Evolutionary conservation across 2,113 vertebrate species (phyloP).

Genomic region (Procavia capensis): DNA sequence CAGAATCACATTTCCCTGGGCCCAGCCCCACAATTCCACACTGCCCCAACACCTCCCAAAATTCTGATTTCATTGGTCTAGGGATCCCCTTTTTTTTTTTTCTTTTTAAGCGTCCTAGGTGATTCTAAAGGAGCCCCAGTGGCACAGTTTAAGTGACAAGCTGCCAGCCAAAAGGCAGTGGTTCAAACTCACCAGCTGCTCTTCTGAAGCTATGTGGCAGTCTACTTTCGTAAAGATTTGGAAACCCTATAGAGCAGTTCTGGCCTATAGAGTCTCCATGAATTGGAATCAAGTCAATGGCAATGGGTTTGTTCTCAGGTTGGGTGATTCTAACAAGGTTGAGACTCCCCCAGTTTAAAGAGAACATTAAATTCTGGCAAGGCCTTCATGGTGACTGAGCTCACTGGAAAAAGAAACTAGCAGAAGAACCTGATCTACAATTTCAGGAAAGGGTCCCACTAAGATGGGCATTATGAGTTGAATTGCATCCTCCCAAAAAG

Average conservation of each 20-base stretch:
- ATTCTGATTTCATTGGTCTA: neutral
- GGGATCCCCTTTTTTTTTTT: neutral
- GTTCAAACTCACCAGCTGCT: too few species aligned
- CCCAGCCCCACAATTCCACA: neutral
- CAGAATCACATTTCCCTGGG: neutral
- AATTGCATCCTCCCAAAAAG: neutral
- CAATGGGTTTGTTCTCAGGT: too few species aligned
- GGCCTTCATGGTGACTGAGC: neutral
- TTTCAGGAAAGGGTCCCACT: neutral
- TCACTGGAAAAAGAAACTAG: neutral
- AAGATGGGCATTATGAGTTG: neutral
- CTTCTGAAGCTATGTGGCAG: too few species aligned
- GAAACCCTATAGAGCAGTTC: too few species aligned
- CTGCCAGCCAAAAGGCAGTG: too few species aligned
- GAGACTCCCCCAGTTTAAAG: neutral
- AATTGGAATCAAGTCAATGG: too few species aligned
- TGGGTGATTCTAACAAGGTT: neutral
- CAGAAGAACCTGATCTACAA: neutral
- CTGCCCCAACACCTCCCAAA: neutral
- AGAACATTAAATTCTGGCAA: conserved; percentile 18
- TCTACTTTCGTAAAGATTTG: too few species aligned
- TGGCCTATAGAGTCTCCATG: too few species aligned
- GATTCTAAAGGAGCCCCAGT: too few species aligned
- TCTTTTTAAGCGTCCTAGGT: neutral
- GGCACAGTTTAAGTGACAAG: too few species aligned